Base-by-base conservation (phyloP, 1,140 invertebrate genomes). In the Ephestia elutella region DNA sequence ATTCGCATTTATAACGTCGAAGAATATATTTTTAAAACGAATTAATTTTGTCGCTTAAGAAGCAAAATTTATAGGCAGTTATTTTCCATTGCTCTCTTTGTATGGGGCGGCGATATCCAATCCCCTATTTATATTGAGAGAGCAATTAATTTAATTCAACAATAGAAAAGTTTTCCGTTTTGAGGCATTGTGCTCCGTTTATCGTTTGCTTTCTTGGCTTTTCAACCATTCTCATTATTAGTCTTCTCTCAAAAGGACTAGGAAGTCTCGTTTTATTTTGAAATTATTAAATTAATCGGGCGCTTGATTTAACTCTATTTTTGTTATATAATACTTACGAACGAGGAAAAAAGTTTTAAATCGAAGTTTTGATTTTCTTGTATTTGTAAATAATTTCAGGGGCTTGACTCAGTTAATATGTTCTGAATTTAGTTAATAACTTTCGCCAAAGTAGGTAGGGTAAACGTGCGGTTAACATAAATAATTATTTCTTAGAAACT, bases 151-250 rank as follows among this genome's bases (percentile, higher is more conserved):
- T 80, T 71, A 70, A 77, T 70, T 73, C 57, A 71, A 83, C 80
- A 86, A 86, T 82, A 73, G 75, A 78, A 80, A 82, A 82, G 68
- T 83, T 82, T 69, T 57, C 68, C 69, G 65, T 76, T 78, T 73
- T 80, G 73, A 82, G 71, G 79, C 70, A 82, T 83, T 86, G 80
- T 80, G 66, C 62, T 70, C 68, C 74, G 72, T 70, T 78, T 75
- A 78, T 73, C 68, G 75, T 82, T 82, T 80, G 78, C 73, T 82
- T 79, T 78, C 69, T 71, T 77, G 66, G 69, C 66, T 80, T 73
- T 83, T 86, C 72, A 80, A 75, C 75, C 71, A 83, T 74, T 81
- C 75, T 75, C 76, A 78, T 86, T 86, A 86, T 86, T 82, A 82
- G 75, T 66, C 38, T 17, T 65, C 60, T 66, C 62, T 82, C 73